Percentiles rank a stretch among this genome's conserved stretches.
phyloP scores from a whole-genome alignment of 2,797 vertebrate species.

The Carcharodon carcharias region DNA sequence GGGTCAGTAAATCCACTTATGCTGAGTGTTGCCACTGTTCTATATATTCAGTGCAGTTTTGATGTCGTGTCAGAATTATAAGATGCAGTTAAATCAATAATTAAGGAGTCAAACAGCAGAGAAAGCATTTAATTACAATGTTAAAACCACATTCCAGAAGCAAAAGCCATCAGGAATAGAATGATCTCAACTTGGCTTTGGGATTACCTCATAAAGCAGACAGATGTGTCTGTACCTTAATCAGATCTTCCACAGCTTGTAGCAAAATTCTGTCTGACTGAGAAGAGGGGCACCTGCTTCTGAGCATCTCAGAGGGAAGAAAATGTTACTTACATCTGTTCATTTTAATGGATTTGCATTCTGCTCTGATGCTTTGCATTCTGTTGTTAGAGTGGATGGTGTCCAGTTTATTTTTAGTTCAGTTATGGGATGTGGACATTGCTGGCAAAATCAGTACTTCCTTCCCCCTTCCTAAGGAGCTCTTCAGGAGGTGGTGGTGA shows the following conservation, averaged over 20 bases:
- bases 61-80: neutral
- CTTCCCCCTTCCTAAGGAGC: too few relatives aligned
- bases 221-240: neutral
- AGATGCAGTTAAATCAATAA: slow-evolving; percentile 17
- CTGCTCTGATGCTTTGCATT: neutral
- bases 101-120: neutral
- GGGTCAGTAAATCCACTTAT: neutral
- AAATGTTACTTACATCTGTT: neutral
- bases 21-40: neutral
- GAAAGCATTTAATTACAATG: slow-evolving; percentile 1
- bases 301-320: neutral
- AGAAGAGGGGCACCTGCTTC: neutral
- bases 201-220: neutral
- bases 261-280: neutral
- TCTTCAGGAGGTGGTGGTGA: too few relatives aligned
- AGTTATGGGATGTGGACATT: neutral
- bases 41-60: neutral
- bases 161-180: neutral
- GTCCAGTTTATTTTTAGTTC: neutral
- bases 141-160: neutral
- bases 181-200: neutral
- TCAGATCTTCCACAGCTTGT: too few relatives aligned
- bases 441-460: neutral
- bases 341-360: neutral
- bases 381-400: neutral